Evolutionary conservation across 1,140 invertebrate genomes (phyloP), one percentile per base, ranked within the genome.

Genomic region (Danaus plexippus): DNA sequence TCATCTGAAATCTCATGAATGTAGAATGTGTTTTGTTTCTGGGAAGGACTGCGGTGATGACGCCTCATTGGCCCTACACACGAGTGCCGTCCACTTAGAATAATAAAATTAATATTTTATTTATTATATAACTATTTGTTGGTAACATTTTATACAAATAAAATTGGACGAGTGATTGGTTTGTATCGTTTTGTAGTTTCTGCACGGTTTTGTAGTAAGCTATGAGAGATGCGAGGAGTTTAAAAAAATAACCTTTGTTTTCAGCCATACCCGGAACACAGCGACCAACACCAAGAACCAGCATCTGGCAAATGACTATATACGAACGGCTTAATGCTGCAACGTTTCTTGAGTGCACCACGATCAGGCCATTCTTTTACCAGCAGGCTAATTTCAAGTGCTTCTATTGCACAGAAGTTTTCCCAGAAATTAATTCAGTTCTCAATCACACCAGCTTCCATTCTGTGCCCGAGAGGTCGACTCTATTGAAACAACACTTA

Each of bases 1-100:
- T 42, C 90, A 91, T 57, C 74, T 85, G 57, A 88, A 86, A 46
- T 82, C 84, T 0, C 90, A 91, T 63, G 89, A 88, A 6, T 80
- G 85, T 5, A 85, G 85, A 9, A 12, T 48, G 9, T 76, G 71
- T 55, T 52, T 61, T 2, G 52, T 75, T 11, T 79, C 75, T 52
- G 69, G 67, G 1, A 48, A 60, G 42, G 49, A 63, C 15, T 77
- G 54, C 63, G 59, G 41, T 8, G 69, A 73, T 60, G 61, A 65
- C 13, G 41, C 50, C 5, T 49, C 60, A 18, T 57, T 79, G 11
- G 40, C 52, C 2, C 15, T 49, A 9, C 72, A 77, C 49, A 52
- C 72, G 11, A 69, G 61, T 52, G 7, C 22, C 57, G 42, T 12
- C 32, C 42, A 53, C 68, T 76, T 56, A 43, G 52, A 12, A 50